Base-by-base conservation (phyloP, 2,113 vertebrate species). In the Pogonocichla stellata region DNA sequence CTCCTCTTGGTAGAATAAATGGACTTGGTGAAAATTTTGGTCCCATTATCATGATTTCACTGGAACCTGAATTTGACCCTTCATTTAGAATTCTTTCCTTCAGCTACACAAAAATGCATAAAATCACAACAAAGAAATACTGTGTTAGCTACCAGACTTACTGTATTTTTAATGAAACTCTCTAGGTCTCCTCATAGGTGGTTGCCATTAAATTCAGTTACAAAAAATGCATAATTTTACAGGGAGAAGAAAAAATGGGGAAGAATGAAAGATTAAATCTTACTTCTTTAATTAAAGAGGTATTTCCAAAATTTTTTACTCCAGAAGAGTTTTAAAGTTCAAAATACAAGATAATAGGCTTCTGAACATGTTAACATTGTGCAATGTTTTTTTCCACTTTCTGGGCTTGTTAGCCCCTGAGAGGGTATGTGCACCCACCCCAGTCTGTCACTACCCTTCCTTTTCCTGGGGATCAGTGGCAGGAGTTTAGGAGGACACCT, bases 381-480 rank as follows among this genome's bases (percentile, higher is more conserved):
- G 6, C 48, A 31, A 75, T 15, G 5, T 18, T 17, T 82, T 71
- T 90, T 54, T 17, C 12, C 18, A 5, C 28, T 47, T 62, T 33
- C 29, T 29, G 22, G 8, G 7, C 17, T 80, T 45, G 12, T 50
- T 42, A 45, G 26, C 7, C 11, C 51, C 19, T 16, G 6, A 42
- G 62, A 71, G 15, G 10, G 6, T 29, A 3, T 2, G 1, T 9
- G 5, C 69, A 62, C 16, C n/a, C 42, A 5, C 0, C 0, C 18
- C 54, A 38, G 33, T 24, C 17, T 48, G 7, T 25, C 24, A 12
- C 71, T 56, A 5, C 22, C 5, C 25, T 36, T 34, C 33, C 19
- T 71, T 61, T 43, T 14, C 83, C n/a, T 19, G 19, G 3, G 15
- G 14, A 9, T 57, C 13, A 8, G 45, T 29, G 36, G 6, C 47